phyloP scores from a whole-genome alignment of 1,140 invertebrate genomes.

The Laupala kohalensis region DNA sequence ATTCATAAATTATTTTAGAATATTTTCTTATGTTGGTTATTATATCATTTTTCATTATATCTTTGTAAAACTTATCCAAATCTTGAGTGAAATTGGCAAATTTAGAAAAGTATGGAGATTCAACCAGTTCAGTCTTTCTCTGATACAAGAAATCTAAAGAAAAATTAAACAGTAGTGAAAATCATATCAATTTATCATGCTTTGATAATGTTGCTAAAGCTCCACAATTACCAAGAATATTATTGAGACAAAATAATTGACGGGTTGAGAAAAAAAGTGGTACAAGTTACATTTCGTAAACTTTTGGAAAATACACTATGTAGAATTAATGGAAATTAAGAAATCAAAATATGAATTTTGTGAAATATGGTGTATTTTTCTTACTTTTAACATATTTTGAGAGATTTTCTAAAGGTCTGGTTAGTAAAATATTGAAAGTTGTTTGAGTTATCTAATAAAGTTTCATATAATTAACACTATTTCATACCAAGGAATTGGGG shows the following conservation, averaged over 20 bases:
- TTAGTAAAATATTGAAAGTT: too few relatives aligned
- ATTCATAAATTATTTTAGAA: conserved; percentile 43
- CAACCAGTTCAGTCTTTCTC: conserved; percentile 57
- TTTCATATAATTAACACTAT: too few relatives aligned
- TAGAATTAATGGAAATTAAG: too few relatives aligned
- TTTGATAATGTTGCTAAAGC: too few relatives aligned
- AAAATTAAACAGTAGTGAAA: not conserved
- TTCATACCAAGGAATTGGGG: too few relatives aligned
- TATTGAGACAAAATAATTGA: not conserved
- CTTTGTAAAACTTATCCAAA: conserved; percentile 58
- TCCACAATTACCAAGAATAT: not conserved
- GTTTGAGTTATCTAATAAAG: too few relatives aligned
- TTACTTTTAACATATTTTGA: too few relatives aligned
- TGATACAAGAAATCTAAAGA: conserved; percentile 62
- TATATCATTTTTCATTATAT: conserved; percentile 56
- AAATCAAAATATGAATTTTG: too few relatives aligned
- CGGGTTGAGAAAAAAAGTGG: not conserved
- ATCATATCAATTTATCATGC: not conserved
- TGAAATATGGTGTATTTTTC: too few relatives aligned
- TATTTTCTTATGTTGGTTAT: conserved; percentile 66
- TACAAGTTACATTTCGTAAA: too few relatives aligned
- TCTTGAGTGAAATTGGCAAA: conserved; percentile 66
- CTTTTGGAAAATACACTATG: too few relatives aligned
- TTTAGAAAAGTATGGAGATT: conserved; percentile 64
- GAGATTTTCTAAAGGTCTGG: too few relatives aligned